Percentiles rank a stretch among this genome's conserved stretches.
phyloP scores from a whole-genome alignment of 2,888 invertebrate genomes.

The Pecten maximus region DNA sequence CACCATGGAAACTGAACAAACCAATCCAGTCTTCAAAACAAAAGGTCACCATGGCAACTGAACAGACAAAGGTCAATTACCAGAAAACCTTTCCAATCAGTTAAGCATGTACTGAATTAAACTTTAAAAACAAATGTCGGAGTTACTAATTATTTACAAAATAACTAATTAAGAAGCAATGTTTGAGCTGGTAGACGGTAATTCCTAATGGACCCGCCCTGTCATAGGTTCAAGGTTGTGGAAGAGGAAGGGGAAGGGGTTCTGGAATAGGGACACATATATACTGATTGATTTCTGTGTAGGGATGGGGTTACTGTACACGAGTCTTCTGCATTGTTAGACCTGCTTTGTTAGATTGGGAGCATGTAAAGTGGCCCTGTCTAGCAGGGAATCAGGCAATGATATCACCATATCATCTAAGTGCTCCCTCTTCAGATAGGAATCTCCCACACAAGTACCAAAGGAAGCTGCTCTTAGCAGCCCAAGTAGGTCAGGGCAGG shows the following conservation, averaged over 20 bases:
- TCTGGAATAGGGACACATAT: neutral
- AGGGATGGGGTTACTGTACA: neutral
- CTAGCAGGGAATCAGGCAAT: neutral
- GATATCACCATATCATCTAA: neutral
- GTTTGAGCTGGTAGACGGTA: neutral
- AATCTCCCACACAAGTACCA: neutral
- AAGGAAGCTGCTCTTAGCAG: neutral
- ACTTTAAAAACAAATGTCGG: neutral
- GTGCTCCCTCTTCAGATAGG: slow-evolving; percentile 11
- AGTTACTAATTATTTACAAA: neutral
- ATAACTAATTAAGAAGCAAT: neutral
- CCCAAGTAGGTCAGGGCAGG: slow-evolving; percentile 16
- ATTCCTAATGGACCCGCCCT: neutral
- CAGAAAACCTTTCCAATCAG: neutral
- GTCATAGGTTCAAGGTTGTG: neutral
- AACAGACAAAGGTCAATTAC: slow-evolving; percentile 18
- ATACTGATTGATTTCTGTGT: neutral
- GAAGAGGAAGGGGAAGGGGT: neutral
- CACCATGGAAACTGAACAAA: neutral
- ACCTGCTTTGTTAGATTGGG: neutral
- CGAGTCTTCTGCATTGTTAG: neutral
- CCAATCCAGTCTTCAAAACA: neutral
- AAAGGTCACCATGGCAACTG: slow-evolving; percentile 9
- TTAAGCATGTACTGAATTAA: neutral
- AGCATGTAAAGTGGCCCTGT: neutral